phyloP scores from a whole-genome alignment of 2,113 vertebrate genomes.

The Hystrix cristata region DNA sequence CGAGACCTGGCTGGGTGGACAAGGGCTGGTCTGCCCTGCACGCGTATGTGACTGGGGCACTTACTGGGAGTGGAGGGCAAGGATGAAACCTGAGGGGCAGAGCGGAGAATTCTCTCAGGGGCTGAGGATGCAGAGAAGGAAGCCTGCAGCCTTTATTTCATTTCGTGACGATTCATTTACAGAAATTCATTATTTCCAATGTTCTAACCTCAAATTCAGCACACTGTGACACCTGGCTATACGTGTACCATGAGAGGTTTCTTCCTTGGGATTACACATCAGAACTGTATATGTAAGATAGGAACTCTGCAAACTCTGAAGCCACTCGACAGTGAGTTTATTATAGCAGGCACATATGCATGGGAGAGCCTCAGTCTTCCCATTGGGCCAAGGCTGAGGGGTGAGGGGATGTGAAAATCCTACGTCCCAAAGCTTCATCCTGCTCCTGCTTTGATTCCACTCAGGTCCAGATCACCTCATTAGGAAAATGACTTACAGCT shows the following conservation, averaged over 20 bases:
- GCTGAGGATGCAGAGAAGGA: background rate
- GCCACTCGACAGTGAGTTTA: background rate
- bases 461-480: background rate
- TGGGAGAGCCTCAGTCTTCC: background rate
- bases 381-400: background rate
- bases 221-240: background rate
- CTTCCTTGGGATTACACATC: background rate
- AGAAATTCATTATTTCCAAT: conserved; percentile 2
- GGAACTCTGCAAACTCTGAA: background rate
- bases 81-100: background rate
- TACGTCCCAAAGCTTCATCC: background rate
- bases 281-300: background rate
- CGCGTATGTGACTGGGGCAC: background rate
- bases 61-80: fast-evolving
- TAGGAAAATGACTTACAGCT: conserved; percentile 51
- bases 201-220: background rate
- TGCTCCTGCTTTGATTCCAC: background rate
- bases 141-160: background rate
- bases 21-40: background rate
- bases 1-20: background rate
- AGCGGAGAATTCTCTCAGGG: background rate
- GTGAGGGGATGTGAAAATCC: background rate
- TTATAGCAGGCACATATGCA: background rate
- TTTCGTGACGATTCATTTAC: background rate
- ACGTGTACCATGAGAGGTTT: background rate